Base-by-base conservation (phyloP, 2,797 vertebrate genomes). In the Myioborus miniatus region DNA sequence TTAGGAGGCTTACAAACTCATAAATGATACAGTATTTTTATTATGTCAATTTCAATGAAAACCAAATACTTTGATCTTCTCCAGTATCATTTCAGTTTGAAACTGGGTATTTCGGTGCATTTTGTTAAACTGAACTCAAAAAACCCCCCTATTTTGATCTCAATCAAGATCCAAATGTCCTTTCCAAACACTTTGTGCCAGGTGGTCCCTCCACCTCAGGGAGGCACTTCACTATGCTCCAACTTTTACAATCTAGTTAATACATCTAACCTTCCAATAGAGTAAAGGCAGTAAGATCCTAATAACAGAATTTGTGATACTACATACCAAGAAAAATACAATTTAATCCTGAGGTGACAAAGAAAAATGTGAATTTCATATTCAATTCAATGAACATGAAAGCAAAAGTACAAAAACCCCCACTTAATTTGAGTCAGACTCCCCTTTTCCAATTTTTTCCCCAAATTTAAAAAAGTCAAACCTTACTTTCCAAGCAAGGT, bases 401-500 rank as follows among this genome's bases (percentile, higher is more conserved):
- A 80, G 41, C 8, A 55, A 19, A 62, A 37, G 27, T 0, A 53
- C 2, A 34, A 43, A 13, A 2, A 13, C 4, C 0, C 3, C 6
- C 7, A 46, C 65, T 93, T 74, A 22, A 23, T 39, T 64, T 26
- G 36, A 85, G 16, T 68, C 11, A 44, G 47, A 22, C 2, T 11
- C 5, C 2, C 5, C 6, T 30, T 64, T 43, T 18, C 26, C 44
- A 74, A 63, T 12, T 22, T 41, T 21, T 64, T 88, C 50, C 41
- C 15, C 21, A 79, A 60, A 41, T 43, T 15, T 18, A 24, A 34
- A 29, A 39, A 0, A 4, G 2, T 46, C 12, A 44, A 69, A 49
- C 24, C 24, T 49, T 15, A 16, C 15, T 74, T 65, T 22, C 12
- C 13, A 74, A 70, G 12, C 34, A 60, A 72, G 22, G 6, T 64